Evolutionary conservation across 2,888 invertebrate species (phyloP).

Genomic region (Eupithecia vulgata): DNA sequence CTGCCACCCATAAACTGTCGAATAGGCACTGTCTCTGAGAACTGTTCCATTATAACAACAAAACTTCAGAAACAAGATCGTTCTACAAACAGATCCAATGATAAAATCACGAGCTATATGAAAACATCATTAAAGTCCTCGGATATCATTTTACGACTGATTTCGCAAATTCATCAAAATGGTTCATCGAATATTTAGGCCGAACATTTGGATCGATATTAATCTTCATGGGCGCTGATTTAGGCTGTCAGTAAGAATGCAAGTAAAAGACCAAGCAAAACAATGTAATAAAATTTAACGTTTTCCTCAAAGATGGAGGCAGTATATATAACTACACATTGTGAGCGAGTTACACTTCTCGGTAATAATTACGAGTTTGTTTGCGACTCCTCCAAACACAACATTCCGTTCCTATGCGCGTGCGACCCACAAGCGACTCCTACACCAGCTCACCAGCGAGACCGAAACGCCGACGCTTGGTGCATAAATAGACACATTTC

Average conservation of each 20-base stretch:
- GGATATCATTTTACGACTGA: slow-evolving; percentile 15
- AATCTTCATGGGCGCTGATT: slow-evolving; percentile 22
- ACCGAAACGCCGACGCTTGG: slow-evolving; percentile 70
- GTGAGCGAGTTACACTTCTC: slow-evolving; percentile 64
- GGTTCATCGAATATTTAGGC: slow-evolving; percentile 21
- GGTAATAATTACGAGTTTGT: slow-evolving; percentile 70
- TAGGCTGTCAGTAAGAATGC: slow-evolving; percentile 19
- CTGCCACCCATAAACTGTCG: slow-evolving; percentile 82
- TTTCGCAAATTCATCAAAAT: slow-evolving; percentile 17
- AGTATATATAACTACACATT: slow-evolving; percentile 64
- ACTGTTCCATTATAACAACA: slow-evolving; percentile 58
- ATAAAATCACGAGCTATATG: slow-evolving; percentile 26
- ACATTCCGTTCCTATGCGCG: slow-evolving; percentile 73
- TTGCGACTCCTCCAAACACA: slow-evolving; percentile 78
- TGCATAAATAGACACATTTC: slow-evolving; percentile 78
- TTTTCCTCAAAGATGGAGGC: slow-evolving; percentile 58
- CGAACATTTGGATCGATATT: slow-evolving; percentile 17
- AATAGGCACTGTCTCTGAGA: slow-evolving; percentile 72
- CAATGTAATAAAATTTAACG: slow-evolving; percentile 49
- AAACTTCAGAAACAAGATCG: slow-evolving; percentile 47
- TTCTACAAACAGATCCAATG: slow-evolving; percentile 37
- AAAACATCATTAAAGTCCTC: slow-evolving; percentile 27
- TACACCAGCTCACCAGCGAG: slow-evolving; percentile 56
- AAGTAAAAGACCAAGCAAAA: slow-evolving; percentile 41
- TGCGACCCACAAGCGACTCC: slow-evolving; percentile 67